Evolutionary conservation across 1,140 invertebrate species (phyloP), one percentile per base, ranked within the genome.

Genomic region (Pomacea maculata): DNA sequence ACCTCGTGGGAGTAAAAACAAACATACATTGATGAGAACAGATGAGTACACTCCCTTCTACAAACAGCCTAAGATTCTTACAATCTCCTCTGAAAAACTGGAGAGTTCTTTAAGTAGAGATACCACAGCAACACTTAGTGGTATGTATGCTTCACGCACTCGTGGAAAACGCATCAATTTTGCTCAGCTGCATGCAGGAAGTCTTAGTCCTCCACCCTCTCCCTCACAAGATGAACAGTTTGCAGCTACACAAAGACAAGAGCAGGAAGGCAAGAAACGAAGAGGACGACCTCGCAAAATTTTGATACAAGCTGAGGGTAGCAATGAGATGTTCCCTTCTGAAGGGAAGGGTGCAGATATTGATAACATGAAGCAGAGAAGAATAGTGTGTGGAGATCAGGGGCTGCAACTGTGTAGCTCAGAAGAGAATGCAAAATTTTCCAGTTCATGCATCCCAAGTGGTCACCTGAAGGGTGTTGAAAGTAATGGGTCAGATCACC

Each of bases 131-230:
- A 11, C 72, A 1, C 10, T 5, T 29, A 45, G 54, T 74, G 52
- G 68, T 55, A 65, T 19, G 11, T 64, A 73, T 34, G n/a, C 55
- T 25, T 54, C 61, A n/a, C 70, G 72, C 5, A 80, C 70, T 4
- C 61, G 70, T 34, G 70, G 70, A 34, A 80, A 80, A 57, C 34
- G 29, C 12, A 74, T 80, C 63, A 74, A 80, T n/a, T 73, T 73
- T 74, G 72, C 78, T 7, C 70, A 52, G 71, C 70, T 80, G 45
- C 63, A 80, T 55, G 57, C 72, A 19, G 72, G 70, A 14, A 45
- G 34, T 55, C 10, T 34, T 52, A 74, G 70, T 68, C 78, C 78
- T 9, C 68, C 34, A 74, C 72, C 72, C 10, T 45, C 54, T 52
- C 68, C 68, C 68, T 12, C n/a, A 70, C n/a, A 14, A 21, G 21